These are phyloP conservation scores for Habroteleia sp. DNA, from an alignment of 2,888 invertebrate genomes.

Conservation along the genomic window DNA sequence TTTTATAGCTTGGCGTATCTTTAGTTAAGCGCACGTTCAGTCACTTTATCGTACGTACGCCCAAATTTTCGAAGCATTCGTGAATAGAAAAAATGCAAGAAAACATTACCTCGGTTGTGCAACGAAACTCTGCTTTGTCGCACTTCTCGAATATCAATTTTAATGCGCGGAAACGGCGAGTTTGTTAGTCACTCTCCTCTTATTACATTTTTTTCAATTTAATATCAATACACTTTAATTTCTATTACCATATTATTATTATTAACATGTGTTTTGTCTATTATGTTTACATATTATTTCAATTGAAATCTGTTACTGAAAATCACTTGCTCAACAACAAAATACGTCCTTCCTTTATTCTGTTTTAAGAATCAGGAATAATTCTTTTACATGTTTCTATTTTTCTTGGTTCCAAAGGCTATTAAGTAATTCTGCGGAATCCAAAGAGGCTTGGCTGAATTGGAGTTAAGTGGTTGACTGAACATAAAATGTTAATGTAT, in stretches of 20 bases:
- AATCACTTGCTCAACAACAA: conserved; percentile 46
- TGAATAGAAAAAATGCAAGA: conserved; percentile 7
- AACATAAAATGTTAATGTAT: conserved; percentile 49
- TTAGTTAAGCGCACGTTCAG: conserved; percentile 30
- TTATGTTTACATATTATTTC: conserved; percentile 3
- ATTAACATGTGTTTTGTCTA: conserved; percentile 1
- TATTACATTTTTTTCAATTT: conserved; percentile 33
- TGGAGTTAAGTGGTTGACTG: conserved; percentile 57
- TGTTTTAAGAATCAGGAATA: conserved; percentile 35
- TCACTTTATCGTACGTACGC: conserved; percentile 26
- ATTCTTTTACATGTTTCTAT: conserved; percentile 11
- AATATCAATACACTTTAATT: conserved; percentile 6
- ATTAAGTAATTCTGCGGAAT: conserved; percentile 50
- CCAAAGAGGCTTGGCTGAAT: conserved; percentile 56
- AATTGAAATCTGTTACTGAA: conserved; percentile 10
- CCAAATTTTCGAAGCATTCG: conserved; percentile 20
- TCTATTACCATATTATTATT: conserved; percentile 19
- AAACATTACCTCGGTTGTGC: conserved; percentile 22
- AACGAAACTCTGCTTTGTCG: conserved; percentile 33
- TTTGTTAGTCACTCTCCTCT: conserved; percentile 40
- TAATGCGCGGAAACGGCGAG: conserved; percentile 34
- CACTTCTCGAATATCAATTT: conserved; percentile 43
- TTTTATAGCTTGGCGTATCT: conserved; percentile 11
- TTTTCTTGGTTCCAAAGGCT: conserved; percentile 53
- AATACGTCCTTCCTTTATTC: conserved; percentile 41